Evolutionary conservation across 2,113 vertebrate genomes (phyloP), one percentile per base, ranked within the genome.

Genomic region (Labrus mixtus): DNA sequence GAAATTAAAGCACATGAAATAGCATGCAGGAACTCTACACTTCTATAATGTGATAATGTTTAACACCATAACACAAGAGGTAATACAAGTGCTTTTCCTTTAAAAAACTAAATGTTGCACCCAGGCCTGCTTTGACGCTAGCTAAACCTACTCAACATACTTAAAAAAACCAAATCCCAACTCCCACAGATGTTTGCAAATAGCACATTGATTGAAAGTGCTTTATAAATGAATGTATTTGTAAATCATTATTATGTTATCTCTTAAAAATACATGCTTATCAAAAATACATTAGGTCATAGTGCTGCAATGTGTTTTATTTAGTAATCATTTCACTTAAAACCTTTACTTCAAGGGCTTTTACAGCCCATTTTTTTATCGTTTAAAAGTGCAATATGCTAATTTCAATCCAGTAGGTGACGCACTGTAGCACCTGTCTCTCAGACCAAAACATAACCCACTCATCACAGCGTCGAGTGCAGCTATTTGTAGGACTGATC

Each of bases 1-100:
- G n/a, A 62, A 74, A 88, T 74, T 4, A 51, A 62, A n/a, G 45
- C 50, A 45, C 29, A 48, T 16, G 10, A 53, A 67, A 71, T n/a
- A 59, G 8, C 60, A 23, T 3, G 50, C 43, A 54, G 37, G 37
- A 25, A 41, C 48, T 41, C 15, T 56, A 4, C 6, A 13, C 48
- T 54, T 60, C 6, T n/a, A 46, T 10, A 33, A 57, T 50, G 25
- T 53, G 17, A 78, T 56, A 11, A 41, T 67, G 36, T 67, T n/a
- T 67, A 62, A 46, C 67, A 37, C 4, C 3, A 6, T 10, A 33
- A 72, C 54, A 62, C 22, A 39, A 37, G 10, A 48, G 13, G 7
- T 46, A 29, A 22, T 46, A 25, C 19, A 29, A 57, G 57, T 63
- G 8, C n/a, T 48, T 43, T 57, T 59, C 19, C 51, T 10, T 46